Conservation (phyloP, 2,797 vertebrate species). For the Taeniopygia guttata region DNA sequence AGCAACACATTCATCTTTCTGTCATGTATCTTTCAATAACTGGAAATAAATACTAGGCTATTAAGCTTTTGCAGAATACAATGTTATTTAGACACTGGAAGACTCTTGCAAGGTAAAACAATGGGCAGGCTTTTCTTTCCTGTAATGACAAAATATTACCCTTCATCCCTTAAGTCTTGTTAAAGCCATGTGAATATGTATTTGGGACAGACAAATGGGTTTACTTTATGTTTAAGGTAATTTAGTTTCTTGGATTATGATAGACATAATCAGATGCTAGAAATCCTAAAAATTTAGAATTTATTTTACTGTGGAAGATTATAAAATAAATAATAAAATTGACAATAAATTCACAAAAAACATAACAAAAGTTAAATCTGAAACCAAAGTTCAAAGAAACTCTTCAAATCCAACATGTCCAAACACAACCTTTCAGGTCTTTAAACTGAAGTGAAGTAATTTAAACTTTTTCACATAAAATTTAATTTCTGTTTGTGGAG, state of each 20-base stretch:
- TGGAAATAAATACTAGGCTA: neutral
- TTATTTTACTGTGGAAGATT: neutral
- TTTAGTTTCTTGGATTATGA: neutral
- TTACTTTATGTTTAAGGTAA: neutral
- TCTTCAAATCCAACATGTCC: neutral
- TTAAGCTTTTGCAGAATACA: neutral
- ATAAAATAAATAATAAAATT: neutral
- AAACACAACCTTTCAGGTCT: neutral
- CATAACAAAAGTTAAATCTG: neutral
- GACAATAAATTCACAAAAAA: neutral
- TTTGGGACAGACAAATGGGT: neutral
- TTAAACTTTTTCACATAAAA: neutral
- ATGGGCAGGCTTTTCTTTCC: neutral
- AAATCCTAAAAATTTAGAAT: neutral
- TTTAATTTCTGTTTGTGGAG: neutral
- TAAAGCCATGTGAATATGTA: neutral
- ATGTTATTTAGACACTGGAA: neutral
- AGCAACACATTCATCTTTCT: neutral
- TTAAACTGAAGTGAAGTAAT: neutral
- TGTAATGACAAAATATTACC: neutral
- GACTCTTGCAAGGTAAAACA: neutral
- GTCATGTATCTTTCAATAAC: neutral
- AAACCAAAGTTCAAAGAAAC: neutral
- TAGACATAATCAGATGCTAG: neutral
- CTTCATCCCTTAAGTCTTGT: neutral